These are phyloP conservation scores for Neocloeon triangulifer DNA, from an alignment of 1,140 invertebrate genomes.

Conservation along the genomic window DNA sequence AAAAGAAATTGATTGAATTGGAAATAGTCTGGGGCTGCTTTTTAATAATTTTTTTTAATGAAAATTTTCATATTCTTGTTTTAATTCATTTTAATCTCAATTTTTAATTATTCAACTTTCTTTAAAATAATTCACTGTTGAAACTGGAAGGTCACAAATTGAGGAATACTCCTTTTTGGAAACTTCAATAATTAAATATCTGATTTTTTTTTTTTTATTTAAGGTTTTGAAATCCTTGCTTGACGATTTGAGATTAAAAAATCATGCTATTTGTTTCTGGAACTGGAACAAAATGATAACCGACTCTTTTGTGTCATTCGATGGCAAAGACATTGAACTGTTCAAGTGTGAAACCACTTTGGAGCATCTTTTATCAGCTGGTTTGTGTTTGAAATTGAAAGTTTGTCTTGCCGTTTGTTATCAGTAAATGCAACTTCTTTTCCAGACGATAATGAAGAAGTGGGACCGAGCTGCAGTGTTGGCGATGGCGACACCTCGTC, in stretches of 20 bases:
- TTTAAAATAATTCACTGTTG: slow-evolving; percentile 1
- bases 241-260: slow-evolving; percentile 14
- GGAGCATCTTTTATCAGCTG: too few species aligned
- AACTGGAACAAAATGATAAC: slow-evolving; percentile 14
- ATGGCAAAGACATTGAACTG: too few species aligned
- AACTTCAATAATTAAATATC: neutral
- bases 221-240: slow-evolving; percentile 16
- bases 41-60: neutral
- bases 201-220: slow-evolving; percentile 4
- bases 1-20: neutral
- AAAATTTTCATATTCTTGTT: slow-evolving; percentile 4
- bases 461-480: too few species aligned
- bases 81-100: slow-evolving; percentile 3
- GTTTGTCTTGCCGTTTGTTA: too few species aligned
- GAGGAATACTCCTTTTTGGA: neutral
- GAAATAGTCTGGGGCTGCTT: neutral
- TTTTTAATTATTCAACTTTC: slow-evolving; percentile 4
- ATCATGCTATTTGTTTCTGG: slow-evolving; percentile 18
- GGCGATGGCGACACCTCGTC: too few species aligned
- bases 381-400: too few species aligned
- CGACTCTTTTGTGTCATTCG: too few species aligned
- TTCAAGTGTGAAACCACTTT: too few species aligned
- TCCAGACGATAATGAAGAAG: too few species aligned
- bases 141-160: neutral
- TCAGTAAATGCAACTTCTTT: too few species aligned